Evolutionary conservation across 1,140 invertebrate genomes (phyloP), one percentile per base, ranked within the genome.

Genomic region (Drosophila sp.): DNA sequence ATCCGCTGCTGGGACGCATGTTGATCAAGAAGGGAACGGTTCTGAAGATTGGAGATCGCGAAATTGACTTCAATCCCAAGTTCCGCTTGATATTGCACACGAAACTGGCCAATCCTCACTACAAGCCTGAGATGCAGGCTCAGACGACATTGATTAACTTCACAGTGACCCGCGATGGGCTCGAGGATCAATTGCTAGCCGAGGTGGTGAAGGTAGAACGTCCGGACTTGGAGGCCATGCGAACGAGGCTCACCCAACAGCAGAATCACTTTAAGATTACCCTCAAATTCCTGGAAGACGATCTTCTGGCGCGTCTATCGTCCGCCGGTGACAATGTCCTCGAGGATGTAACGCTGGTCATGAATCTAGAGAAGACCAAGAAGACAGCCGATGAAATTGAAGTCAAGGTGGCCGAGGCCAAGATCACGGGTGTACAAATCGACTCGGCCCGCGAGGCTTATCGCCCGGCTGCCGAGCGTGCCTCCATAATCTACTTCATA

Each of bases 211-310:
- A 97, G 93, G 96, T 95, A 3, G 98, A 99, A 93, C 93, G 98
- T 79, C 98, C 98, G 0, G 98, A 99, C 92, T 93, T 99, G 17
- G 98, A 99, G 93, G 92, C 94, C 27, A 92, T 95, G 35, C 94
- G 95, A 74, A 93, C 94, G 3, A 94, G 96, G 50, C 92, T 99
- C 4, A 99, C 97, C 0, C 97, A 96, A 82, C 96, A 98, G 90
- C 98, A 99, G 90, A 99, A 99, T 86, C 96, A 96, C 78, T 98
- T 98, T 86, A 99, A 99, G 93, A 99, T 99, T 58, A 96, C 95
- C 0, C 92, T 99, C 2, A 99, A 99, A 91, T 94, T 94, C 63
- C 93, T 98, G 7, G 98, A 99, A 93, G 98, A 98, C 91, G 96
- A 97, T 92, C 92, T 99, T 1, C 91, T 99, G 33, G 95, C 96